These are phyloP conservation scores for Knipowitschia caucasica DNA, from an alignment of 2,797 vertebrate genomes.

Conservation along the genomic window DNA sequence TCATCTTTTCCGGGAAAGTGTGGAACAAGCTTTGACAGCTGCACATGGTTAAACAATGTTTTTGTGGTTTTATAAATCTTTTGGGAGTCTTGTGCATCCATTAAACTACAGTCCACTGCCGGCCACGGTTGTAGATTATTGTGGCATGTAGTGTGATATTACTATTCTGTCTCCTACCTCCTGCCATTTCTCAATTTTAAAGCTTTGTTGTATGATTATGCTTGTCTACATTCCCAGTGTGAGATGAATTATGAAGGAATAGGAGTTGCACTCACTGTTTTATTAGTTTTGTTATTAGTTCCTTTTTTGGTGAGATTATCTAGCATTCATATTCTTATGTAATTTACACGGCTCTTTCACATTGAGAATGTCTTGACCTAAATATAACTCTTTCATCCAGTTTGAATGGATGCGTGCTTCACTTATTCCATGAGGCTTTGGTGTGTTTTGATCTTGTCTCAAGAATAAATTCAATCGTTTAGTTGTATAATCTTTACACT, in stretches of 20 bases:
- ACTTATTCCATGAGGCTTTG: not conserved
- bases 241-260: not conserved
- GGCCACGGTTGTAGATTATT: not conserved
- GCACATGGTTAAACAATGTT: no score
- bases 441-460: not conserved
- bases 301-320: not conserved
- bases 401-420: not conserved
- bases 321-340: not conserved
- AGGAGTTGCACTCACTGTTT: no score
- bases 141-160: not conserved
- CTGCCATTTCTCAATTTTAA: not conserved
- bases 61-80: no score
- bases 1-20: no score
- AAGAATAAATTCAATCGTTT: no score
- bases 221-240: not conserved
- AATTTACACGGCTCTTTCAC: conserved; percentile 2
- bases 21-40: no score
- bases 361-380: conserved; percentile 6
- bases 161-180: not conserved
- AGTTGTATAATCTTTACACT: no score
- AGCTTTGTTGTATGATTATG: not conserved
- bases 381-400: conserved; percentile 11
- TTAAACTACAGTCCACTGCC: not conserved
- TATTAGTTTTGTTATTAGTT: not conserved
- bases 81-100: no score